Evolutionary conservation across 2,113 vertebrate species (phyloP), one percentile per base, ranked within the genome.

Genomic region (Chionodraco myersi): DNA sequence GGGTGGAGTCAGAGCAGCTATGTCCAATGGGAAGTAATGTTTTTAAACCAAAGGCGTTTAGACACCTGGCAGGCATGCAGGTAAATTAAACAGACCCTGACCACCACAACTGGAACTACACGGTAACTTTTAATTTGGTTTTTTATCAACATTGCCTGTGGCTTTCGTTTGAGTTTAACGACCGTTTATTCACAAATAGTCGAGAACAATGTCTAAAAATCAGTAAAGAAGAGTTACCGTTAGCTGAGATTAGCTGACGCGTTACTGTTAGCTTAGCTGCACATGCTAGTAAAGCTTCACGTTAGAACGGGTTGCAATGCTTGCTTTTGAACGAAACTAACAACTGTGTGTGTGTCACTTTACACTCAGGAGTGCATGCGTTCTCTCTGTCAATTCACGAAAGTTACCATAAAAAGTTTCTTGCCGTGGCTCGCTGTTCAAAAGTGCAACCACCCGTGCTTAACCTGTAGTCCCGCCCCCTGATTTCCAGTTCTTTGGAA

Each of bases 381-480:
- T 54, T 45, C 11, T 68, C 54, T 36, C 23, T 6, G 23, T 56
- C 18, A 68, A 4, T 54, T 77, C 12, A 3, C 34, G 6, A 51
- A 6, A 80, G 60, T 78, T 90, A 51, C 10, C 14, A 34, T 12
- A 44, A 47, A 83, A 80, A 59, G n/a, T 85, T 75, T 54, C 77
- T 86, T 45, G 78, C 75, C 77, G 60, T 71, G n/a, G 72, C 58
- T 91, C 67, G 70, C 68, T 48, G 51, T 62, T 80, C 41, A 49
- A 73, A 79, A 79, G 87, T 64, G 86, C 93, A 94, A 62, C 75
- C 94, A 86, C 80, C 83, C 94, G 3, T 95, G 95, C 94, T 95
- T 47, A 65, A 56, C 23, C 26, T 8, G 0, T 23, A 18, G 80
- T 63, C 79, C 94, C 92, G 91, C 92, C 94, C 88, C 77, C 62